Percentiles rank a stretch among this genome's conserved stretches.
phyloP scores from a whole-genome alignment of 1,140 invertebrate species.

The Anadara kagoshimensis region DNA sequence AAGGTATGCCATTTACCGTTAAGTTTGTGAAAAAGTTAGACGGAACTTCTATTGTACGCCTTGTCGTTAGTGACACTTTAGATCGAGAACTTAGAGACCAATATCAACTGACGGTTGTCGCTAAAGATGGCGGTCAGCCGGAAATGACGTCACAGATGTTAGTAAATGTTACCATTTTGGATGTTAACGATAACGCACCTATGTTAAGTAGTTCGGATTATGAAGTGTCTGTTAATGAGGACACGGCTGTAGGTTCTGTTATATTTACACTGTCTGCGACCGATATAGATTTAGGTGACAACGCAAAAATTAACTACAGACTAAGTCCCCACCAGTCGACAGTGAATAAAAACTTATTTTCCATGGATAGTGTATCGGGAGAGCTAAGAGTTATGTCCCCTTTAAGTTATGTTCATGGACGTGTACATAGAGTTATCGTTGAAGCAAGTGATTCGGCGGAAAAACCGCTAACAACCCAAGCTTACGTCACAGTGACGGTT shows the following conservation, averaged over 20 bases:
- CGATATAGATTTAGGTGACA: constrained; percentile 91
- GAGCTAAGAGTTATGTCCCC: constrained; percentile 40
- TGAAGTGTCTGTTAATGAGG: constrained; percentile 87
- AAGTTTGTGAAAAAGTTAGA: constrained; percentile 49
- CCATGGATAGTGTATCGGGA: constrained; percentile 48
- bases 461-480: constrained; percentile 87
- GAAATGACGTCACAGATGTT: constrained; percentile 91
- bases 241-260: constrained; percentile 82
- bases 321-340: constrained; percentile 73
- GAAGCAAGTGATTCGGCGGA: constrained; percentile 51
- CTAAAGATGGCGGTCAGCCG: constrained; percentile 93
- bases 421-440: constrained; percentile 46
- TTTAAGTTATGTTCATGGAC: constrained; percentile 51
- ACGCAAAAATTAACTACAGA: constrained; percentile 92
- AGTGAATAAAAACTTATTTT: constrained; percentile 48
- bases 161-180: constrained; percentile 93
- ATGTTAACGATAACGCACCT: constrained; percentile 97
- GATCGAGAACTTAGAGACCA: constrained; percentile 93
- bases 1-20: constrained; percentile 54
- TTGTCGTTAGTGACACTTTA: constrained; percentile 70
- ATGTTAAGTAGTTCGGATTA: constrained; percentile 79
- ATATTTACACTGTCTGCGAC: constrained; percentile 85
- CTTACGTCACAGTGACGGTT: constrained; percentile 93
- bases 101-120: constrained; percentile 89
- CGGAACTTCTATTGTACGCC: constrained; percentile 48